Base-by-base conservation (phyloP, 2,113 vertebrate genomes). In the Egretta garzetta region DNA sequence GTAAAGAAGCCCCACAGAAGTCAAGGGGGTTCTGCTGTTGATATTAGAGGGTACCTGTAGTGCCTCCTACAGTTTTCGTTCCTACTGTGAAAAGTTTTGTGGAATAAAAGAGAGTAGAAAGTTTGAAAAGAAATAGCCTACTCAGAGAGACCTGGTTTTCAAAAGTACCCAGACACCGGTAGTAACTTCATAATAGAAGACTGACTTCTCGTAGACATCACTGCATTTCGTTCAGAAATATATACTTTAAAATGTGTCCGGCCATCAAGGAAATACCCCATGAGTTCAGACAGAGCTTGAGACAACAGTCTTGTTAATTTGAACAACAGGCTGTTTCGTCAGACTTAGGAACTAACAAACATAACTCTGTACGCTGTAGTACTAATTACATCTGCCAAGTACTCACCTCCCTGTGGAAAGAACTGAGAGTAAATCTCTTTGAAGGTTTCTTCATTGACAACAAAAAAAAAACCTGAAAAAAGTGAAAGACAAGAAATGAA, bases 371-470 rank as follows among this genome's bases (percentile, higher is more conserved):
- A 43, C n/a, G 22, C 32, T 43, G 68, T 79, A 85, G 82, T 58
- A 82, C 50, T 74, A 81, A 67, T 72, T 96, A 85, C 30, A 0
- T 55, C 60, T 60, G 53, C 18, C 22, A 55, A 59, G 80, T 90
- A 98, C 99, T 97, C 93, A 99, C 99, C 99, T 99, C 99, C 99
- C 98, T 99, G 99, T 59, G 99, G 99, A 97, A 99, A 99, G 98
- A 99, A 99, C 97, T 99, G 99, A 14, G 99, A 97, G 96, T 99
- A 99, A 98, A 99, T 99, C 90, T 99, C 99, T 98, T 99, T 99
- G 98, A 99, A 99, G 58, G 99, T 99, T 41, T 99, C 99, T 98
- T 99, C 99, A 82, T 99, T 99, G 98, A 99, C 99, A 96, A 99
- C n/a, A n/a, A n/a, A n/a, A n/a, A n/a, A n/a, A n/a, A n/a, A n/a